phyloP scores from a whole-genome alignment of 2,797 vertebrate species.

The Chaetodon trifasciatus region DNA sequence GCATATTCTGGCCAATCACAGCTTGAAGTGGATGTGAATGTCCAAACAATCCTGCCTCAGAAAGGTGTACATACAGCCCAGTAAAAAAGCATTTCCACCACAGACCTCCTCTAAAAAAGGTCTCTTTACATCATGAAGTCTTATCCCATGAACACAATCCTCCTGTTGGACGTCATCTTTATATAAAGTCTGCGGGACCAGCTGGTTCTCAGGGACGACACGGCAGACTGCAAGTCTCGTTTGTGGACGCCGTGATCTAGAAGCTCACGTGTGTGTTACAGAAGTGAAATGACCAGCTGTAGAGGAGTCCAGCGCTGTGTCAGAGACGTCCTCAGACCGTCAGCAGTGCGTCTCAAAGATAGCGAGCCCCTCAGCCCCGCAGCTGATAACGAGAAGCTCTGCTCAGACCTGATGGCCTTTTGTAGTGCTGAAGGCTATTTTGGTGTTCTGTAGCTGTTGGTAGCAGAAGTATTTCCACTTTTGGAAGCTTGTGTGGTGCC shows the following conservation, averaged over 20 bases:
- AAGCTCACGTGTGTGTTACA: background rate
- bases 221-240: background rate
- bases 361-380: background rate
- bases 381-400: constrained; percentile 3
- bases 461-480: background rate
- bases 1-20: background rate
- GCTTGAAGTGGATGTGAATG: background rate
- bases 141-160: background rate
- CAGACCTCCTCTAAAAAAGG: background rate
- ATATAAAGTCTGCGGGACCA: background rate
- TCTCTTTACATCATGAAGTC: background rate
- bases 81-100: background rate
- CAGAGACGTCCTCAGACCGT: background rate
- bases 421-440: background rate
- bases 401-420: background rate
- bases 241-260: background rate
- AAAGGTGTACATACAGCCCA: no score
- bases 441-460: background rate
- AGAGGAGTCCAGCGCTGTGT: background rate
- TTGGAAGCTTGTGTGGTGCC: background rate
- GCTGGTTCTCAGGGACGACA: background rate
- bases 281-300: background rate
- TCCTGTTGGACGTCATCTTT: background rate
- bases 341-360: background rate
- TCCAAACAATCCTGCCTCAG: no score